These are phyloP conservation scores for Aldabrachelys gigantea DNA, from an alignment of 2,113 vertebrate species.

Conservation along the genomic window DNA sequence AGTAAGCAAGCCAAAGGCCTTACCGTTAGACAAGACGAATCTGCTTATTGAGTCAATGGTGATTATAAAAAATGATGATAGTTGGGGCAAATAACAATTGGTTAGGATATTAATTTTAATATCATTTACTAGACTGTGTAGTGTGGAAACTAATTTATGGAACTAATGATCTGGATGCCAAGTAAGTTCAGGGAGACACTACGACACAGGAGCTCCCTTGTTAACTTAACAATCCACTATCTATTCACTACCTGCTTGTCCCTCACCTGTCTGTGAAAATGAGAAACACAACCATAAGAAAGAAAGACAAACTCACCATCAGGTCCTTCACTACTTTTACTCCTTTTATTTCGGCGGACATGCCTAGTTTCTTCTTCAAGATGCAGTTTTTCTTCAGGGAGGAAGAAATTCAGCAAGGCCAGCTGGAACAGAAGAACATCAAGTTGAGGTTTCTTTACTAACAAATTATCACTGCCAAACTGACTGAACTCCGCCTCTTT, in stretches of 20 bases:
- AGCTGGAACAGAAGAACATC: slow-evolving; percentile 74
- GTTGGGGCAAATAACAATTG: not conserved
- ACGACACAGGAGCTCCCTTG: not conserved
- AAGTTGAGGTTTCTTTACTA: not conserved
- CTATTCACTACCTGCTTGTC: fast-evolving
- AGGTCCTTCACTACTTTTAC: slow-evolving; percentile 82
- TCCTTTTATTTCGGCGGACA: slow-evolving; percentile 81
- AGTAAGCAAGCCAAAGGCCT: not conserved
- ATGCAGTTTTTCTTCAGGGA: slow-evolving; percentile 77
- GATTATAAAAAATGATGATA: not conserved
- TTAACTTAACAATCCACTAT: not conserved
- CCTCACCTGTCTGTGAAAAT: not conserved
- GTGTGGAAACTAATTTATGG: not conserved
- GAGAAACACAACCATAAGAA: not conserved
- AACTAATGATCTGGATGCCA: not conserved
- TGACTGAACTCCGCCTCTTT: not conserved
- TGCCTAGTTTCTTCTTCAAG: slow-evolving; percentile 73
- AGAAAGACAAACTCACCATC: slow-evolving; percentile 75
- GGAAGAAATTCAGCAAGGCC: slow-evolving; percentile 82
- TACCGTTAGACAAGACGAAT: not conserved
- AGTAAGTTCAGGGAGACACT: not conserved
- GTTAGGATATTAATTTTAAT: not conserved
- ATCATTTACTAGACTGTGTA: not conserved
- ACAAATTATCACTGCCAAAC: not conserved
- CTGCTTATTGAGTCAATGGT: not conserved